Evolutionary conservation across 2,113 vertebrate genomes (phyloP), one percentile per base, ranked within the genome.

Genomic region (Dascyllus trimaculatus): DNA sequence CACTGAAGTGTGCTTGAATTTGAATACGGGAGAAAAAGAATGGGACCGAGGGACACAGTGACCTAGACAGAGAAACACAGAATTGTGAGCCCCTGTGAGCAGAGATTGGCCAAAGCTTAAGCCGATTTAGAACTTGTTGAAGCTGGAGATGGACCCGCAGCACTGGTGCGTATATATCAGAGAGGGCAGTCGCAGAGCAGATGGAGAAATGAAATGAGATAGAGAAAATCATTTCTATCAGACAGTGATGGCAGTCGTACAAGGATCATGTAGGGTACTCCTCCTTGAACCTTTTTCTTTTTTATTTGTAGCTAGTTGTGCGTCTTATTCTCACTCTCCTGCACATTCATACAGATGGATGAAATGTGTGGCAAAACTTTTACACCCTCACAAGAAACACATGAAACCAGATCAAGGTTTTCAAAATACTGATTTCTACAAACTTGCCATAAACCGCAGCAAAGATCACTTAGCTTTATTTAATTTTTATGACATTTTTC

Each of bases 191-290:
- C 26, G 22, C 48, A 46, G 26, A 66, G 76, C 82, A 87, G 82
- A 86, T 80, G 73, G 75, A 84, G 63, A 77, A 88, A 85, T 81
- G 59, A 86, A 85, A 85, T 40, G 71, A 81, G 74, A 76, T 51
- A 45, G 51, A 82, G 54, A 81, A 84, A 88, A 85, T 81, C 83
- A 67, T 54, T 81, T 53, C 60, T 68, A 43, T 85, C 85, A 85
- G 72, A 85, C 81, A 85, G 58, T 40, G 61, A 71, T 62, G 80
- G 74, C 24, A 45, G 72, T 67, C 66, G 64, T 79, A 89, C 82
- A 64, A 68, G 61, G 49, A 85, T 79, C 75, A 77, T 43, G 70
- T 10, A 56, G 62, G 54, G 24, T 24, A 4, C 38, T 77, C 63
- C 0, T 5, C 54, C 45, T 11, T 71, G 43, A 64, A 46, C 60